Conservation (phyloP, 2,888 invertebrate species). For the Incurvaria masculella region DNA sequence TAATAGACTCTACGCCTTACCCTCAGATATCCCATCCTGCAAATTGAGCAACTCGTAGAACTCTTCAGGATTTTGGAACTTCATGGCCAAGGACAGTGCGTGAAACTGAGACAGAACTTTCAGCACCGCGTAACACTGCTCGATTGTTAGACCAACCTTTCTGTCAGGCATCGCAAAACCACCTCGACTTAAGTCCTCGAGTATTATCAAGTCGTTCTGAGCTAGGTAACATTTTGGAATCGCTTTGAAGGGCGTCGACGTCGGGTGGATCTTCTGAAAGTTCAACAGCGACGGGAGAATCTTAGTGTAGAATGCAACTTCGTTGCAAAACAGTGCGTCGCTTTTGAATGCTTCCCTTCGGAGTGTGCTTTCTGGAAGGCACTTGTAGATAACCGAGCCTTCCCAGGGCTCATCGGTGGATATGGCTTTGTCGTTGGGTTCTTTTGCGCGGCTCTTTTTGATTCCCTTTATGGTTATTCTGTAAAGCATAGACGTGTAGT, state of each 20-base stretch:
- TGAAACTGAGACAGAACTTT: constrained; percentile 63
- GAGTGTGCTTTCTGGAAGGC: constrained; percentile 62
- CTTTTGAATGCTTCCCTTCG: constrained; percentile 69
- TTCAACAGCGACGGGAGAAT: constrained; percentile 63
- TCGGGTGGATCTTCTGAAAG: constrained; percentile 50
- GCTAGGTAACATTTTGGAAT: constrained; percentile 62
- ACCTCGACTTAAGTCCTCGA: constrained; percentile 59
- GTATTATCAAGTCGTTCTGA: constrained; percentile 51
- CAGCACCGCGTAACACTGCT: constrained; percentile 59
- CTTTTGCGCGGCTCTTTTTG: constrained; percentile 27
- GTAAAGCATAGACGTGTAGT: constrained; percentile 72
- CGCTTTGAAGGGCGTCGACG: constrained; percentile 44
- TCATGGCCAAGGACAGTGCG: constrained; percentile 62
- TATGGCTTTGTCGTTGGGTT: constrained; percentile 26
- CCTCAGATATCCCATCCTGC: constrained; percentile 48
- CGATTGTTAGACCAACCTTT: constrained; percentile 55
- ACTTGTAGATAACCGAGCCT: constrained; percentile 66
- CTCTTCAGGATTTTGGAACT: constrained; percentile 52
- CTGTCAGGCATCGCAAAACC: constrained; percentile 66
- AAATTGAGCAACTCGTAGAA: constrained; percentile 50
- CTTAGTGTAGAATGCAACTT: constrained; percentile 68
- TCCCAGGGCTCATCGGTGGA: constrained; percentile 54
- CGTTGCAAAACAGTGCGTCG: constrained; percentile 67
- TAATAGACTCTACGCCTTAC: constrained; percentile 19
- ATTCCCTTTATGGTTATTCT: constrained; percentile 59